A percentile compares a stretch with the other conserved stretches of the same genome.
Evolutionary conservation across 2,888 invertebrate species (phyloP).

Genomic region (Eledone cirrhosa): DNA sequence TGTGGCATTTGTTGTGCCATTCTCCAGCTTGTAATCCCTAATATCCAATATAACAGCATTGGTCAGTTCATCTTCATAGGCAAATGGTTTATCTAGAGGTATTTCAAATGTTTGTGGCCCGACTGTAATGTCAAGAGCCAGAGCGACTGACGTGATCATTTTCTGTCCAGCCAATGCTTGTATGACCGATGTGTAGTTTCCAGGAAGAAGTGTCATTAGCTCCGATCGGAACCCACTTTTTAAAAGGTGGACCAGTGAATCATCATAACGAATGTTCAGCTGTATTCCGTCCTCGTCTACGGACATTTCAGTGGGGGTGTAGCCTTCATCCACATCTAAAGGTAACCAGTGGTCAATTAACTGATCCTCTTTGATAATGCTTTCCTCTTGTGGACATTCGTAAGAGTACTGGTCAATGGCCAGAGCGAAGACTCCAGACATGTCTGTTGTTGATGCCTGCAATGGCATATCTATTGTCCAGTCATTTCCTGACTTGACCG

Average conservation of each 20-base stretch:
- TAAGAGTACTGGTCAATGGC: slow-evolving; percentile 23
- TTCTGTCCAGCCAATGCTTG: slow-evolving; percentile 18
- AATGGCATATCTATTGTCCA: slow-evolving; percentile 27
- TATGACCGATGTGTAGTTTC: slow-evolving; percentile 28
- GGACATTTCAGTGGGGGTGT: background rate
- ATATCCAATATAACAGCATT: background rate
- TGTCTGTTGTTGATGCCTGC: slow-evolving; percentile 28
- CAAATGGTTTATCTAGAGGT: background rate
- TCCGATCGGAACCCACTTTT: slow-evolving; percentile 25
- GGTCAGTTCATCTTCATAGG: background rate
- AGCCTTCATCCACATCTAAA: background rate
- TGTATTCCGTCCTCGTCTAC: background rate
- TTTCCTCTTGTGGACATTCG: slow-evolving; percentile 30
- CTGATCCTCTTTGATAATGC: slow-evolving; percentile 23
- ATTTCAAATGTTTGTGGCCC: background rate
- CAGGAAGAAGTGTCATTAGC: background rate
- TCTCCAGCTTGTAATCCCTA: background rate
- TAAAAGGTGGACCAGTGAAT: background rate
- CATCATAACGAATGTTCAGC: background rate
- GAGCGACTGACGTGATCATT: slow-evolving; percentile 25
- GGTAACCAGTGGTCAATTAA: background rate
- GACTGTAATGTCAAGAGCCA: background rate
- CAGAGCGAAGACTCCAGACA: slow-evolving; percentile 28
- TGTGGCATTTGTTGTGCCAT: background rate
- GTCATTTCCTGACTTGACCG: slow-evolving; percentile 32